Base-by-base conservation (phyloP, 1,140 invertebrate genomes). In the Drosophila subobscura region DNA sequence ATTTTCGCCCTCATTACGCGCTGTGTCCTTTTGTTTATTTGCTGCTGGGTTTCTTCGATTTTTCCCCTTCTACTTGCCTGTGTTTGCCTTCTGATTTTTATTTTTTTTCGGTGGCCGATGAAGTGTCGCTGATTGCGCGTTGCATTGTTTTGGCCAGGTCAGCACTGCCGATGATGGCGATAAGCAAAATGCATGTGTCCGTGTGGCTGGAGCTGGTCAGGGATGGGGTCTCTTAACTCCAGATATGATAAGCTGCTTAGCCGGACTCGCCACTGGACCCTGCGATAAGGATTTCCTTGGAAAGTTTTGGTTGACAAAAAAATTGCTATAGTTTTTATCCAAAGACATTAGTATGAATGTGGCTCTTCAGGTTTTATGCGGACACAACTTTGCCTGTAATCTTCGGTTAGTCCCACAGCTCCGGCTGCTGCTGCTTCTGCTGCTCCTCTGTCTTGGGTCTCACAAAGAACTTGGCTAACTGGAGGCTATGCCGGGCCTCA, bases 41-140 rank as follows among this genome's bases (percentile, higher is more conserved):
- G 52, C 64, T 40, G 45, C 65, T 10, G 8, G 79, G 47, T 33
- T 55, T 23, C 45, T 33, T 33, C 29, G 29, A 61, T 55, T 49
- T 52, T 47, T 6, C 41, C 56, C 33, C 33, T 8, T 47, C 56
- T 16, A 37, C 54, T 47, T n/a, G 29, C 23, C 7, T 27, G 14
- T 29, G 22, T 51, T 46, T 56, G 14, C n/a, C 3, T 52, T 20
- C 16, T 20, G 16, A 20, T 20, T 20, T 50, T 27, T 23, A 20
- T 40, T 51, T 53, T 59, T 77, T 47, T 53, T 54, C 37, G 65
- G 56, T 76, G 67, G 79, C 63, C 80, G 86, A 90, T 90, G 86
- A 90, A 90, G 86, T 90, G 86, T 90, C 75, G 86, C 86, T 90
- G 86, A 90, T 90, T 90, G 81, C 74, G 86, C 86, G 77, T 80